Conservation (phyloP, 2,888 invertebrate species). For the Aspidiotus rigidus region DNA sequence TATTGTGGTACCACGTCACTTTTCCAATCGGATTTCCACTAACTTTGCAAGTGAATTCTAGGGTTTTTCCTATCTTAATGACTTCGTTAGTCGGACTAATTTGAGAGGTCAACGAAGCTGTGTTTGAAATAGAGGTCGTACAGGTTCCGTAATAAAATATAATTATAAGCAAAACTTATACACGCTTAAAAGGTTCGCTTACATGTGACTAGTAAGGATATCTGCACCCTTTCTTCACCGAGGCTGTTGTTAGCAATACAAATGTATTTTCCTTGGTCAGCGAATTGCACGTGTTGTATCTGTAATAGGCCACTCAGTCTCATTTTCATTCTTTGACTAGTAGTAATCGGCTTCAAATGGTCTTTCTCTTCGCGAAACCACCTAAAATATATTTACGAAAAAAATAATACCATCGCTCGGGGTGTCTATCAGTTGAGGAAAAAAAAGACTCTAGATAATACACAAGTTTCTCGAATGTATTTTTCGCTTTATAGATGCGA, state of each 20-base stretch:
- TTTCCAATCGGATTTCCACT: conserved; percentile 75
- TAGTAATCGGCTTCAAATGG: conserved; percentile 57
- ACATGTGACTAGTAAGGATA: conserved; percentile 70
- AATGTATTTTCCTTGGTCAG: conserved; percentile 77
- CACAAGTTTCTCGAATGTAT: too few species aligned
- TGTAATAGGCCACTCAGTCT: conserved; percentile 57
- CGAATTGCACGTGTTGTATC: conserved; percentile 57
- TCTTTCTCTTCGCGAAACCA: conserved; percentile 70
- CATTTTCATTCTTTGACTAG: conserved; percentile 54
- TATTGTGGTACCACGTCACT: conserved; percentile 73
- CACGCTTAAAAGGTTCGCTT: conserved; percentile 38
- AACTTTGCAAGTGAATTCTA: conserved; percentile 76
- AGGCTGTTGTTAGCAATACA: conserved; percentile 86
- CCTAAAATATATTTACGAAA: conserved; percentile 43
- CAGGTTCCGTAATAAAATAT: not conserved
- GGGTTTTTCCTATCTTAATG: conserved; percentile 74
- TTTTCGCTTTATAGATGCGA: too few species aligned
- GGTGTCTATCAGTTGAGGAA: too few species aligned
- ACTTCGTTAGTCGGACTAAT: conserved; percentile 68
- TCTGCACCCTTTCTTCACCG: conserved; percentile 69
- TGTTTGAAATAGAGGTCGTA: conserved; percentile 40
- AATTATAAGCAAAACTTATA: conserved; percentile 8
- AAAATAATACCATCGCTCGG: too few species aligned
- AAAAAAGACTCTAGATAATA: too few species aligned
- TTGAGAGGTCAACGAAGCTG: conserved; percentile 70